phyloP scores from a whole-genome alignment of 2,113 vertebrate genomes.

The Felis chaus region DNA sequence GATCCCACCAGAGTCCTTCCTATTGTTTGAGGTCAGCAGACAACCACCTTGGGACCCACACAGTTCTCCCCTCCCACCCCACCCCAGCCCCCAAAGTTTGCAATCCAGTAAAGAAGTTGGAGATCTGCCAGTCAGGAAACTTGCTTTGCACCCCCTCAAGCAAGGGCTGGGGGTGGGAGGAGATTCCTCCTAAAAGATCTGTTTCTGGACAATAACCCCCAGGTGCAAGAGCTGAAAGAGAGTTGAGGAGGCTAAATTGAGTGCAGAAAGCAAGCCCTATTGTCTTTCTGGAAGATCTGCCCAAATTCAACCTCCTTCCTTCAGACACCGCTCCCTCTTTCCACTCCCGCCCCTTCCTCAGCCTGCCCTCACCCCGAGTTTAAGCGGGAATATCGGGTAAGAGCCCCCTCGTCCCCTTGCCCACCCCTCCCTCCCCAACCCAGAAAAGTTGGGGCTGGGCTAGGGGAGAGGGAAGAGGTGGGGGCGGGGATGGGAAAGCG shows the following conservation, averaged over 20 bases:
- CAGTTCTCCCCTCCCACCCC: neutral
- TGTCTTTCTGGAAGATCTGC: conserved; percentile 63
- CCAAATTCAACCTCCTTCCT: conserved; percentile 61
- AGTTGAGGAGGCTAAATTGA: conserved; percentile 17
- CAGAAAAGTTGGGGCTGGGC: conserved; percentile 83
- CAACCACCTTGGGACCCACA: conserved; percentile 44
- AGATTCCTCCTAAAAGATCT: neutral
- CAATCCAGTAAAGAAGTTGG: conserved; percentile 68
- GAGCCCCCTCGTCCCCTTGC: neutral
- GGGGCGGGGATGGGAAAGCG: conserved; percentile 81
- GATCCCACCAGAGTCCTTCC: conserved; percentile 35
- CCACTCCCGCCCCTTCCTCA: neutral
- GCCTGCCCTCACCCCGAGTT: neutral
- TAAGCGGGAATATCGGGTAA: neutral
- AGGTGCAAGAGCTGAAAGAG: conserved; percentile 38
- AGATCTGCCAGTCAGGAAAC: conserved; percentile 58
- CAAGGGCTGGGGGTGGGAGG: conserved; percentile 48
- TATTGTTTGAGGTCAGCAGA: conserved; percentile 67
- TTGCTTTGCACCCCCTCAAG: conserved; percentile 48
- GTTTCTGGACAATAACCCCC: conserved; percentile 50
- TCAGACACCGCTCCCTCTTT: neutral
- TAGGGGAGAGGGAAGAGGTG: conserved; percentile 44
- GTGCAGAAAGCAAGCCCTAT: conserved; percentile 50
- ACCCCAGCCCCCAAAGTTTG: conserved; percentile 67
- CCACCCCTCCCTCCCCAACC: conserved; percentile 56